Base-by-base conservation (phyloP, 1,140 invertebrate species). In the Nymphalis io region DNA sequence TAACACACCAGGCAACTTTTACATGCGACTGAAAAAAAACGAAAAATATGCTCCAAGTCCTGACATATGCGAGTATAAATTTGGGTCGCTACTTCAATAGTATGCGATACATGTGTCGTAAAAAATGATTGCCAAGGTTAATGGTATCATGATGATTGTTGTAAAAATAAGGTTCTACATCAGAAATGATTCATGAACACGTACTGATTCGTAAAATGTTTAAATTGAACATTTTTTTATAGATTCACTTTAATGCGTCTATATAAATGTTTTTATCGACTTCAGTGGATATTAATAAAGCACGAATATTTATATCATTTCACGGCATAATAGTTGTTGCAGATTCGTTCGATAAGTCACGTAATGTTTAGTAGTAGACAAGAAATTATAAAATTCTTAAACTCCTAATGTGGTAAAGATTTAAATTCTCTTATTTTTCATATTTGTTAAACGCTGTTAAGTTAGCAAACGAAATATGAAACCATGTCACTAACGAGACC, bases 81-180 rank as follows among this genome's bases (percentile, higher is more conserved):
- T 55, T 27, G 15, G 51, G 16, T 27, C 21, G 21, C 21, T 15
- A 18, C 13, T 53, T 53, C 10, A 8, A 55, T 55, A 27, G 3
- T 8, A 55, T 53, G 46, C 44, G 15, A 33, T 53, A 20, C 46
- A 18, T 20, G 38, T 61, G 46, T 63, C 23, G 21, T 63, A 63
- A 63, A 61, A 61, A 63, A 63, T 63, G 23, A 63, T 63, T 63
- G 27, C 13, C 60, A 63, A 63, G 60, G 44, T 53, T 63, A 38
- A 6, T 55, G 21, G 44, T 16, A 38, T 51, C 60, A 63, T 20
- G 44, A 63, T 63, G 60, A 51, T 63, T 63, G 39, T 20, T 51
- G 13, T 23, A 23, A 15, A 23, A 15, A 18, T 6, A 27, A 55
- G 23, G 21, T 13, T 13, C 51, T 3, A 20, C 23, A 23, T 55